Conservation (phyloP, 2,113 vertebrate species). For the Hippocampus guttulatus region DNA sequence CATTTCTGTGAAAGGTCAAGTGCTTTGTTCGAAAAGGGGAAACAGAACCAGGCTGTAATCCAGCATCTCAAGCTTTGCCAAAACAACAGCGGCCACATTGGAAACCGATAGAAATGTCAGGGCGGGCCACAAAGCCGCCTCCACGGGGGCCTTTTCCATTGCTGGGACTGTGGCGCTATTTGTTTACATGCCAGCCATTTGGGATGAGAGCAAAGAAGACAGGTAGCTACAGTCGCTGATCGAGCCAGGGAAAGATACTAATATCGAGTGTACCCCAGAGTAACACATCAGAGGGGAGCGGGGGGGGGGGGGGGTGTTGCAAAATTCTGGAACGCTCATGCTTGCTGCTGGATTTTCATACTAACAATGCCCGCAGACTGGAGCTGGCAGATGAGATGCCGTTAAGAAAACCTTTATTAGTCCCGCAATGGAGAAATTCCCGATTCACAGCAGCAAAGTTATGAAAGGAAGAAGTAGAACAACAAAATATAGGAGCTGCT, state of each 20-base stretch:
- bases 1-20: conserved; percentile 52
- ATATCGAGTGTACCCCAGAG: conserved; percentile 9
- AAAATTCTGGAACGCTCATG: conserved; percentile 45
- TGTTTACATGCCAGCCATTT: conserved; percentile 43
- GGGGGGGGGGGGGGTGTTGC: neutral
- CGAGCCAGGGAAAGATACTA: conserved; percentile 4
- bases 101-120: conserved; percentile 50
- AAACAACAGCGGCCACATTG: conserved; percentile 28
- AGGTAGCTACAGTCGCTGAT: conserved; percentile 11
- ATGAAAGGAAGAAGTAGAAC: no score
- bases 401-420: no score
- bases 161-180: conserved; percentile 26
- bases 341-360: conserved; percentile 44
- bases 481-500: no score
- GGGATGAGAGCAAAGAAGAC: neutral
- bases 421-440: no score
- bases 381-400: conserved; percentile 34
- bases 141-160: conserved; percentile 34
- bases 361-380: conserved; percentile 43
- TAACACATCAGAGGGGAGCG: neutral
- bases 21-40: conserved; percentile 39
- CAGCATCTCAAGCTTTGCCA: conserved; percentile 35
- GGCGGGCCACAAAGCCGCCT: conserved; percentile 28
- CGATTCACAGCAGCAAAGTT: no score
- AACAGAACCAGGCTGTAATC: conserved; percentile 40